phyloP scores from a whole-genome alignment of 2,888 invertebrate genomes.

The Yponomeuta evonymella region DNA sequence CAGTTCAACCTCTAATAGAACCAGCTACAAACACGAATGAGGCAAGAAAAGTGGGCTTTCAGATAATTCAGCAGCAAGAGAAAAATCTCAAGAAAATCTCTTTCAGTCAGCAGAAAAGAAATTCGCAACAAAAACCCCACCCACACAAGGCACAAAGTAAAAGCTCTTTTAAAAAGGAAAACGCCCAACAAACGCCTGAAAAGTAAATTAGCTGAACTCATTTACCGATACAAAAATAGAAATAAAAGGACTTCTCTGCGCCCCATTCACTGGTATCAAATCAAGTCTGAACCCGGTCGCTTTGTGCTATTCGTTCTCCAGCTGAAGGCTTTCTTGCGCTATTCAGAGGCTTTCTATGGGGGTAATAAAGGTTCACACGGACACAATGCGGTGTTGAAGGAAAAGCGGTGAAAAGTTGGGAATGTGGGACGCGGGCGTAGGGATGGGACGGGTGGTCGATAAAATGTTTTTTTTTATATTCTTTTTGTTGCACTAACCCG shows the following conservation, averaged over 20 bases:
- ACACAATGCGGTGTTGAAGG: conserved; percentile 66
- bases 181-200: conserved; percentile 29
- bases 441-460: conserved; percentile 32
- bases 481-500: too few species aligned
- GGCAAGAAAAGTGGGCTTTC: too few species aligned
- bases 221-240: conserved; percentile 70
- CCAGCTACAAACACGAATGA: too few species aligned
- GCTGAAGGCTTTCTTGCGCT: conserved; percentile 73
- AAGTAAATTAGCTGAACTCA: conserved; percentile 70
- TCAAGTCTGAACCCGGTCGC: conserved; percentile 48
- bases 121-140: background rate
- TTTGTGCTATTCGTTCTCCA: conserved; percentile 44
- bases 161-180: background rate
- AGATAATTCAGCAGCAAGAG: too few species aligned
- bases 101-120: background rate
- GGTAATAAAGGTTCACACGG: conserved; percentile 75
- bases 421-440: conserved; percentile 69
- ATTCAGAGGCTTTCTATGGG: conserved; percentile 71
- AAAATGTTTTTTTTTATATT: background rate
- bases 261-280: conserved; percentile 39
- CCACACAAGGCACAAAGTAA: background rate
- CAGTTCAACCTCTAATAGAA: too few species aligned
- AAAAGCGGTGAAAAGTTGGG: conserved; percentile 71
- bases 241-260: conserved; percentile 55
- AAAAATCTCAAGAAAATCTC: too few species aligned